Conservation (phyloP, 2,113 vertebrate genomes). For the Perognathus longimembris region DNA sequence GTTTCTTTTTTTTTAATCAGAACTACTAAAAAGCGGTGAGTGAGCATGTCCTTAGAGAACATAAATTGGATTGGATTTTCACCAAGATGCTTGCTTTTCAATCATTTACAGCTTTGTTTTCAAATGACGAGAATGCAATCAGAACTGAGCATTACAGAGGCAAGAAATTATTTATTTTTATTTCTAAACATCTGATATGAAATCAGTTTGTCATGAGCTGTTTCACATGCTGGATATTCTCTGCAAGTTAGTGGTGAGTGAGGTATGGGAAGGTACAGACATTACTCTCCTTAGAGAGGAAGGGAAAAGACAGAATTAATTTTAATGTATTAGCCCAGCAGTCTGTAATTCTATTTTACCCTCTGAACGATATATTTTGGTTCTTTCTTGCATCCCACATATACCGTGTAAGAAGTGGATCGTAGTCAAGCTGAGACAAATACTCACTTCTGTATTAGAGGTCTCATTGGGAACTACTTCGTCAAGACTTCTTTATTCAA, state of each 20-base stretch:
- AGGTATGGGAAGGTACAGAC: not conserved
- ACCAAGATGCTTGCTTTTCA: not conserved
- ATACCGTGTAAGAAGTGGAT: constrained; percentile 34
- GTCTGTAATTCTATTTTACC: constrained; percentile 23
- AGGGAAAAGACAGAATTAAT: not conserved
- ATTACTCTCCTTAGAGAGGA: constrained; percentile 19
- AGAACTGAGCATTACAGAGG: constrained; percentile 30
- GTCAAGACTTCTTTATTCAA: constrained; percentile 75
- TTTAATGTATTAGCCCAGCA: not conserved
- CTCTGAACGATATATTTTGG: constrained; percentile 16
- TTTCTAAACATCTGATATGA: constrained; percentile 3
- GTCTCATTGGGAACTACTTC: constrained; percentile 63
- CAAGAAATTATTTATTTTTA: constrained; percentile 5
- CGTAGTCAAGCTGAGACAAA: constrained; percentile 36
- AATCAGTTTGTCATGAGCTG: not conserved
- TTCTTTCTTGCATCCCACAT: constrained; percentile 38
- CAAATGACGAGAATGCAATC: not conserved
- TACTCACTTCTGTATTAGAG: constrained; percentile 4
- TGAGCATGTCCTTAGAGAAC: not conserved
- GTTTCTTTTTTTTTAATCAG: not conserved
- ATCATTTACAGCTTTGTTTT: not conserved
- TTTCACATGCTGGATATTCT: not conserved
- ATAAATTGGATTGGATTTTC: not conserved
- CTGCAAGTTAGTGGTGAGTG: not conserved
- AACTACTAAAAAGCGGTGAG: not conserved